Conservation (phyloP, 2,797 vertebrate species). For the Falco berigora region DNA sequence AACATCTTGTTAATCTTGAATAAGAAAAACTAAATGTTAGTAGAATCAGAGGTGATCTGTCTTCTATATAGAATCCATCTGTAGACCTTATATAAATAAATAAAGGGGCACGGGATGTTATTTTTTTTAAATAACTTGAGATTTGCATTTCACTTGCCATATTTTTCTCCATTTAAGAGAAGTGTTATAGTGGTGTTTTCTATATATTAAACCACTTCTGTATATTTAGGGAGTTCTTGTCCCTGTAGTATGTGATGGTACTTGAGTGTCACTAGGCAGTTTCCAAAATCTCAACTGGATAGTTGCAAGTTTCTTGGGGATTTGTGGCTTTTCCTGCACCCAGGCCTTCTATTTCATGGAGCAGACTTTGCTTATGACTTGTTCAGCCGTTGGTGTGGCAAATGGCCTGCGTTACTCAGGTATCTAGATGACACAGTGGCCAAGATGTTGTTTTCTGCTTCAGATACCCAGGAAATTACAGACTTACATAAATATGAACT, state of each 20-base stretch:
- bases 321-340: not conserved
- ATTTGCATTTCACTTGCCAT: not conserved
- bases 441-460: not conserved
- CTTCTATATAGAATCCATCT: not conserved
- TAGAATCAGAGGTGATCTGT: not conserved
- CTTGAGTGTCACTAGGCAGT: not conserved
- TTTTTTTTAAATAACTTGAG: not conserved
- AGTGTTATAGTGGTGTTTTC: not conserved
- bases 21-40: not conserved
- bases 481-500: not conserved
- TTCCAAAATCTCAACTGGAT: not conserved
- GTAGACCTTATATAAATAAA: not conserved
- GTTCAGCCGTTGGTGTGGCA: not conserved
- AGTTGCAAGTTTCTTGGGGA: not conserved
- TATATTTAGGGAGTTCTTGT: not conserved
- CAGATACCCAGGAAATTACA: not conserved
- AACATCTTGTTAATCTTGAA: not conserved
- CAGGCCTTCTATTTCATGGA: not conserved
- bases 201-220: not conserved
- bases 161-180: not conserved
- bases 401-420: not conserved
- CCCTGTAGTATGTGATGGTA: not conserved
- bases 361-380: not conserved
- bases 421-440: not conserved
- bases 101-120: accelerated